These are phyloP conservation scores for Stratiomys singularior DNA, from an alignment of 2,888 invertebrate genomes.

Conservation along the genomic window DNA sequence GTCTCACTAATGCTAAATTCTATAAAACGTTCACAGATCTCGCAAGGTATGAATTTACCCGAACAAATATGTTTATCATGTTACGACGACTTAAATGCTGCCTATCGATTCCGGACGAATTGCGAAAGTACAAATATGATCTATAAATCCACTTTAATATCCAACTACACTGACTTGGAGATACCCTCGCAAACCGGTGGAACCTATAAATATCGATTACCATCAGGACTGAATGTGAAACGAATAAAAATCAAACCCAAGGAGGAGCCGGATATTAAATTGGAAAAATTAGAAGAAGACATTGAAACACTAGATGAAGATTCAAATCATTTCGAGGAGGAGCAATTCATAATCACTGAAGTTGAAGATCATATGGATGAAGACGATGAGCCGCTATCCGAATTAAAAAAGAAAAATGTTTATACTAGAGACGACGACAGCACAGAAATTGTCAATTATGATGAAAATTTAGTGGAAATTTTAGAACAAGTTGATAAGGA, in stretches of 20 bases:
- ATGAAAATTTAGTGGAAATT: conserved; percentile 5
- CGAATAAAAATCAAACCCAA: conserved; percentile 37
- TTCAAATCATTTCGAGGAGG: background rate
- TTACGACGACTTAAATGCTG: conserved; percentile 59
- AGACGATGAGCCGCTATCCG: conserved; percentile 20
- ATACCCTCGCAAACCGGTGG: conserved; percentile 32
- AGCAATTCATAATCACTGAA: background rate
- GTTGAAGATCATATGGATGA: background rate
- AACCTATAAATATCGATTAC: conserved; percentile 49
- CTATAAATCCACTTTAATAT: conserved; percentile 56
- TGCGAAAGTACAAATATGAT: conserved; percentile 61
- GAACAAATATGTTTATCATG: conserved; percentile 62
- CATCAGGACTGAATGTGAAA: conserved; percentile 49
- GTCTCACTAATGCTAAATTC: too few relatives aligned
- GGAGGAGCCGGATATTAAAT: background rate
- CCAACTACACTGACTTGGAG: conserved; percentile 32
- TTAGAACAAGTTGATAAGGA: background rate
- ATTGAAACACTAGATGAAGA: background rate
- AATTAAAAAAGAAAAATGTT: background rate
- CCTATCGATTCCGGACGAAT: conserved; percentile 62
- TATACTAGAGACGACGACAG: too few relatives aligned
- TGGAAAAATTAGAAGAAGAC: conserved; percentile 3
- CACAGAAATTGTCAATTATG: too few relatives aligned
- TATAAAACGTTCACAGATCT: conserved; percentile 55
- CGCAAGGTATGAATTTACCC: conserved; percentile 56